Evolutionary conservation across 2,888 invertebrate species (phyloP).

Genomic region (Drosophila dives): DNA sequence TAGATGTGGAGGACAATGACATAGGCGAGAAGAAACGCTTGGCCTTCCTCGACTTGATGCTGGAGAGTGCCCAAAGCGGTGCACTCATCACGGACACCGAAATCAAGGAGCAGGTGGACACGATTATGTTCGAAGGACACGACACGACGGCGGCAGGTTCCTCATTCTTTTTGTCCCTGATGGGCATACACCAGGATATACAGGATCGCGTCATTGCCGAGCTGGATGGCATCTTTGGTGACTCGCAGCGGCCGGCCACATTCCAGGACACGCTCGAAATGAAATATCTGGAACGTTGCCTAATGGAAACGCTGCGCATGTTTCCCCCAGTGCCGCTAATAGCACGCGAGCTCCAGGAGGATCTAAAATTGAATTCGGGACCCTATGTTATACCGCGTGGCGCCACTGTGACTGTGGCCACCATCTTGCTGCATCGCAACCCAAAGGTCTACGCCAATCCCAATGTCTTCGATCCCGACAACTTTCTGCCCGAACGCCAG

Average conservation of each 20-base stretch:
- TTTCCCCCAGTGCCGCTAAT: constrained; percentile 92
- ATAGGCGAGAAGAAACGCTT: constrained; percentile 92
- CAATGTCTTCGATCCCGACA: constrained; percentile 91
- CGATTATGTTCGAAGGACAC: constrained; percentile 95
- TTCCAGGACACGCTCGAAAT: constrained; percentile 94
- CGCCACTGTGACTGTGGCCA: constrained; percentile 88
- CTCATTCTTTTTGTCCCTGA: constrained; percentile 91
- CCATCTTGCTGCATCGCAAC: constrained; percentile 89
- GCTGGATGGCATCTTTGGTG: constrained; percentile 90
- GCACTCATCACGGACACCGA: constrained; percentile 90
- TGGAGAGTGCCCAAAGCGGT: constrained; percentile 91
- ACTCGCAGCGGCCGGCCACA: constrained; percentile 90
- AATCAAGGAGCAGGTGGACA: constrained; percentile 93
- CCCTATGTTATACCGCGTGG: constrained; percentile 89
- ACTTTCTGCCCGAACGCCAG: constrained; percentile 92
- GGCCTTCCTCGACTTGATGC: constrained; percentile 94
- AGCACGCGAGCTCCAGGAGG: constrained; percentile 90
- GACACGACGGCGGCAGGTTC: constrained; percentile 93
- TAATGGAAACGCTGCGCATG: constrained; percentile 92
- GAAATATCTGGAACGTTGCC: constrained; percentile 93
- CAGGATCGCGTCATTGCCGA: constrained; percentile 91
- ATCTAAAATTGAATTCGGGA: constrained; percentile 89
- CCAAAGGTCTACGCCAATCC: constrained; percentile 91
- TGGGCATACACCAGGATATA: constrained; percentile 90
- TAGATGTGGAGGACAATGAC: constrained; percentile 91